Percentiles rank a stretch among this genome's conserved stretches.
Evolutionary conservation across 2,113 vertebrate genomes (phyloP).

Genomic region (Cebidichthys violaceus): DNA sequence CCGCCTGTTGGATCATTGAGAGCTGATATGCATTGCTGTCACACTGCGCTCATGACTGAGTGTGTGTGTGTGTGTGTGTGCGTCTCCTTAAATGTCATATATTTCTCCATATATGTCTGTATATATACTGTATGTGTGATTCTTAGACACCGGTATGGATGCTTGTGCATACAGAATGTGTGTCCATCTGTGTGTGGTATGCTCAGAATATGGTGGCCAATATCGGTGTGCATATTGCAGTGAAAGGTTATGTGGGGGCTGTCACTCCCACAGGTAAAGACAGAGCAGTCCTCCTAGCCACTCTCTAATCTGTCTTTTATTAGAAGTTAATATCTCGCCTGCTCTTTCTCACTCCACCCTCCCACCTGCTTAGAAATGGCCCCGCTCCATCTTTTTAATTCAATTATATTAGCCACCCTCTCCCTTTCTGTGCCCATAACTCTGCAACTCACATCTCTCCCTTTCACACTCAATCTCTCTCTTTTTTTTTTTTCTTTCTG

Average conservation of each 20-base stretch:
- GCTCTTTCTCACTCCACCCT: conserved; percentile 78
- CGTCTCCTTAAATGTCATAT: conserved; percentile 39
- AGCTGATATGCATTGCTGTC: conserved; percentile 76
- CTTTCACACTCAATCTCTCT: conserved; percentile 44
- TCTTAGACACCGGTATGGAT: conserved; percentile 7
- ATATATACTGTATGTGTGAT: background rate
- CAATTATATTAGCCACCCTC: conserved; percentile 79
- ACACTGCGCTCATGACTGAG: conserved; percentile 40
- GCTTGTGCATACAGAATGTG: conserved; percentile 19
- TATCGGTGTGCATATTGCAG: conserved; percentile 79
- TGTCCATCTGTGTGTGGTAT: conserved; percentile 38
- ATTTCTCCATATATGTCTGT: conserved; percentile 28
- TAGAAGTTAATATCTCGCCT: conserved; percentile 83
- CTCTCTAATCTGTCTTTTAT: conserved; percentile 85
- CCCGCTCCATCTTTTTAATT: conserved; percentile 84
- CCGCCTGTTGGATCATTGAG: conserved; percentile 76
- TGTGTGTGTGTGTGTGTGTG: conserved; percentile 16
- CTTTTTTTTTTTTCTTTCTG: conserved; percentile 24
- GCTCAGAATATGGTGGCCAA: conserved; percentile 66
- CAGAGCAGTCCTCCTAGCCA: conserved; percentile 77
- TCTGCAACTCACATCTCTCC: conserved; percentile 55
- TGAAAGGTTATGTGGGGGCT: conserved; percentile 81
- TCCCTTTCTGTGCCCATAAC: conserved; percentile 56
- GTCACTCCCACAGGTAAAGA: conserved; percentile 79
- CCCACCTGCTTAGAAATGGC: conserved; percentile 82